A percentile compares a stretch with the other conserved stretches of the same genome.
These are phyloP conservation scores for Cerastoderma edule DNA, from an alignment of 2,888 invertebrate genomes.

Conservation along the genomic window DNA sequence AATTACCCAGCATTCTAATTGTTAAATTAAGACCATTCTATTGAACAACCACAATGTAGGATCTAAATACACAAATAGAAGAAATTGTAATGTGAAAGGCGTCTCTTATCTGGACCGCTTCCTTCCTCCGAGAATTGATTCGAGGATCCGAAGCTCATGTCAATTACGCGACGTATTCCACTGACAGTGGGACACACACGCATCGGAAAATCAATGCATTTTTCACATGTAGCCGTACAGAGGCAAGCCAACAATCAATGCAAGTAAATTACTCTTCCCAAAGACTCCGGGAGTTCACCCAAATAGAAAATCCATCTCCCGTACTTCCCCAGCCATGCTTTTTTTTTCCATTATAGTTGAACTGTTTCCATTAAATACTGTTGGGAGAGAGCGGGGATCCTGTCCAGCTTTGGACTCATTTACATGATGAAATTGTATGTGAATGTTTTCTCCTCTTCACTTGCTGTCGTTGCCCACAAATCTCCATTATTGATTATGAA, in stretches of 20 bases:
- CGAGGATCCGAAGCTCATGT: slow-evolving; percentile 8
- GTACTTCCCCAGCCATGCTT: not conserved
- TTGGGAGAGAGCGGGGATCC: slow-evolving; percentile 2
- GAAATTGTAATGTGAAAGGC: too few species aligned
- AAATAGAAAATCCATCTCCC: slow-evolving; percentile 25
- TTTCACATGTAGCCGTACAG: slow-evolving; percentile 17
- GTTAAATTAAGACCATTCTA: too few species aligned
- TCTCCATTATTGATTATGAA: too few species aligned
- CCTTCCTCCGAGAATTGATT: too few species aligned
- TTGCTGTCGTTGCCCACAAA: too few species aligned
- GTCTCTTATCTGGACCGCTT: too few species aligned
- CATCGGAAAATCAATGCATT: slow-evolving; percentile 23
- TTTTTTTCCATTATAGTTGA: slow-evolving; percentile 23
- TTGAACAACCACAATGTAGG: too few species aligned
- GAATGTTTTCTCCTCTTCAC: too few species aligned
- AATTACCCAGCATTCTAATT: too few species aligned
- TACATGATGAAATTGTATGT: slow-evolving; percentile 24
- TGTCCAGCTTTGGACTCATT: slow-evolving; percentile 6
- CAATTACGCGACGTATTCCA: slow-evolving; percentile 1
- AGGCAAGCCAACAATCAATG: slow-evolving; percentile 22
- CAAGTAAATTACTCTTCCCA: slow-evolving; percentile 17
- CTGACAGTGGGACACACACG: slow-evolving; percentile 6
- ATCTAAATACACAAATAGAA: too few species aligned
- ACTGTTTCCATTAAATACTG: slow-evolving; percentile 14
- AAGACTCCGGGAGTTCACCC: slow-evolving; percentile 11